phyloP scores from a whole-genome alignment of 37 sponge, comb jelly and placozoan genomes.

The Beroe forskalii region DNA sequence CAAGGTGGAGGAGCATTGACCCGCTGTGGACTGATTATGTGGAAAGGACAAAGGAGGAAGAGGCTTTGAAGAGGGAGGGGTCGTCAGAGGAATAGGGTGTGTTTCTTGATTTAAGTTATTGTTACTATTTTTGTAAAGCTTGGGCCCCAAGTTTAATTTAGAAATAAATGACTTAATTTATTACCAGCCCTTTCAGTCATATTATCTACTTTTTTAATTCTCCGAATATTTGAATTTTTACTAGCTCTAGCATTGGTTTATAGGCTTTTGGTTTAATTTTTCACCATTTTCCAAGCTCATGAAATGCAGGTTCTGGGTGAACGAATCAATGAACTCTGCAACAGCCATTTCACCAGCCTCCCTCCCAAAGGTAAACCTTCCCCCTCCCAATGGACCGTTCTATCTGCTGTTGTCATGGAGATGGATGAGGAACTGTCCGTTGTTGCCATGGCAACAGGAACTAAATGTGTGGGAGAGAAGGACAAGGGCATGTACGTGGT shows the following conservation, averaged over 20 bases:
- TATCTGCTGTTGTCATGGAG: constrained; percentile 48
- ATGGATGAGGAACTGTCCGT: constrained; percentile 51
- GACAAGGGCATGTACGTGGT: constrained; percentile 66
- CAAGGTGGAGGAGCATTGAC: constrained; percentile 37
- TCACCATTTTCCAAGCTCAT: no score
- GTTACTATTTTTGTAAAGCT: no score
- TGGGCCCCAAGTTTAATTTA: no score
- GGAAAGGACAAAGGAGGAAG: neutral
- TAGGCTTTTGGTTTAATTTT: no score
- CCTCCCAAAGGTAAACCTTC: constrained; percentile 50
- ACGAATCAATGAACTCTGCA: neutral
- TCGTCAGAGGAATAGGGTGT: no score
- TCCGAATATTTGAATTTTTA: no score
- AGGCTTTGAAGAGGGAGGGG: no score
- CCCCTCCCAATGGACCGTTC: neutral
- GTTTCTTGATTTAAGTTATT: no score
- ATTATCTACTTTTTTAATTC: no score
- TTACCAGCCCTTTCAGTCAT: no score
- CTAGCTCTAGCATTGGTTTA: no score
- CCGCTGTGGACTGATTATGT: constrained; percentile 28
- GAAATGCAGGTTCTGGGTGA: neutral
- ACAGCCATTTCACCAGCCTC: constrained; percentile 4
- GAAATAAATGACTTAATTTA: no score
- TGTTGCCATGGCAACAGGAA: constrained; percentile 87
- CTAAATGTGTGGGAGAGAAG: constrained; percentile 83